A percentile compares a stretch with the other conserved stretches of the same genome.
These are phyloP conservation scores for Phylloscopus trochilus DNA, from an alignment of 2,113 vertebrate genomes.

Conservation along the genomic window DNA sequence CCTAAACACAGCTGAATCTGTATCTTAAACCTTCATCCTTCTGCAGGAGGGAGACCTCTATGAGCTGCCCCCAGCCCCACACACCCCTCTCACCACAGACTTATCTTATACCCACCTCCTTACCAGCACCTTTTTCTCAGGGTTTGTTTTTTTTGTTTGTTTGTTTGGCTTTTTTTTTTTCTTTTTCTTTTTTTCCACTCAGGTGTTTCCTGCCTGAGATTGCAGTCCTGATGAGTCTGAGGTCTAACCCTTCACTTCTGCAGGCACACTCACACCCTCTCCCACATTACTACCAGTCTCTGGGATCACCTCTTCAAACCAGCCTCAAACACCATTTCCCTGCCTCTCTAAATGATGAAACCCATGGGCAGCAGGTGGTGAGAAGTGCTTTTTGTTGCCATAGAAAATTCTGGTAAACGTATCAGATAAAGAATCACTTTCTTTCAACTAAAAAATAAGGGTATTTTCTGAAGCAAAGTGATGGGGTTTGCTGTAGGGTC, in stretches of 20 bases:
- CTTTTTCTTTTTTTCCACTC: too few relatives aligned
- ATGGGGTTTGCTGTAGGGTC: not conserved
- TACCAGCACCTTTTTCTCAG: not conserved
- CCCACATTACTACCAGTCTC: accelerated
- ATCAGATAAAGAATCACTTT: not conserved
- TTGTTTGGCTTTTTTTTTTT: too few relatives aligned
- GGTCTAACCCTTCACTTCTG: not conserved
- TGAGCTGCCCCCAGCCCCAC: not conserved
- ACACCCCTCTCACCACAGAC: not conserved
- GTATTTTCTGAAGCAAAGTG: not conserved
- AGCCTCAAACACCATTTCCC: not conserved
- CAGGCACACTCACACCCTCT: not conserved
- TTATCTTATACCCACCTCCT: not conserved
- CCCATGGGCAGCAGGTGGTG: not conserved
- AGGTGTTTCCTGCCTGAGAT: not conserved
- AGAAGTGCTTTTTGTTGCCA: not conserved
- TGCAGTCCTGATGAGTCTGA: not conserved
- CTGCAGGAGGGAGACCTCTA: not conserved
- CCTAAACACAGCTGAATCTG: not conserved
- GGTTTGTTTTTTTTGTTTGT: too few relatives aligned
- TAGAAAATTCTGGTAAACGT: not conserved
- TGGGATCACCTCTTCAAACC: not conserved
- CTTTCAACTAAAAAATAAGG: not conserved
- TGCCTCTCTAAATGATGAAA: not conserved
- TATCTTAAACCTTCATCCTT: not conserved